Evolutionary conservation across 2,888 invertebrate species (phyloP).

Genomic region (Aquatica leii): DNA sequence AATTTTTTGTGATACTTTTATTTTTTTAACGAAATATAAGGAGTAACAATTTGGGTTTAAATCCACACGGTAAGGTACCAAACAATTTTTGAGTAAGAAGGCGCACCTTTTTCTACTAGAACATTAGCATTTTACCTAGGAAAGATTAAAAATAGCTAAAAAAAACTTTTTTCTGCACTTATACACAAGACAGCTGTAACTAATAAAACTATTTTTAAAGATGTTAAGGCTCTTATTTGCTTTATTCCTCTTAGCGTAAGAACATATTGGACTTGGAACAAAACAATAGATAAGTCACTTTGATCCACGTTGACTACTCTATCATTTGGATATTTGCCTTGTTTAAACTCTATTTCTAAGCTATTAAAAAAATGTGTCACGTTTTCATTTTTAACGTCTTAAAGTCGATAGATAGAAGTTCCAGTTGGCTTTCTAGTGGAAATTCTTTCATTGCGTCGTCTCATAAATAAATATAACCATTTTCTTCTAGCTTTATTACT

Average conservation of each 20-base stretch:
- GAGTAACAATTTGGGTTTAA: constrained; percentile 31
- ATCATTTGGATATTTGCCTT: neutral
- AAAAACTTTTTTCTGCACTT: constrained; percentile 48
- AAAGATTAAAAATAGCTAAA: constrained; percentile 53
- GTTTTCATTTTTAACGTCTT: constrained; percentile 17
- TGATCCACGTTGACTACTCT: constrained; percentile 26
- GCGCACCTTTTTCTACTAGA: constrained; percentile 47
- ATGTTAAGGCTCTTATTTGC: constrained; percentile 49
- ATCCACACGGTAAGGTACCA: constrained; percentile 38
- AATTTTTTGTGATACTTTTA: constrained; percentile 1
- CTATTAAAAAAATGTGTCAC: neutral
- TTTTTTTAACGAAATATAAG: constrained; percentile 18
- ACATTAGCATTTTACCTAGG: constrained; percentile 48
- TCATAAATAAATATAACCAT: constrained; percentile 40
- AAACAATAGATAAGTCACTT: no score
- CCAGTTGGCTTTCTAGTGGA: constrained; percentile 38
- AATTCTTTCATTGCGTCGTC: constrained; percentile 34
- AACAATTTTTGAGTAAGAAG: constrained; percentile 43
- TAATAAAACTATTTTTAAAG: constrained; percentile 50
- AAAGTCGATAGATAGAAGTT: constrained; percentile 37
- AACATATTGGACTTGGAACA: constrained; percentile 49
- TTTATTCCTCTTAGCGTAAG: constrained; percentile 48
- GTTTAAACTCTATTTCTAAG: constrained; percentile 6
- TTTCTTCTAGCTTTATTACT: constrained; percentile 28
- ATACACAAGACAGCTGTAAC: constrained; percentile 47